A percentile compares a stretch with the other conserved stretches of the same genome.
phyloP scores from a whole-genome alignment of 2,113 vertebrate genomes.

The Chlorodrepanis virens region DNA sequence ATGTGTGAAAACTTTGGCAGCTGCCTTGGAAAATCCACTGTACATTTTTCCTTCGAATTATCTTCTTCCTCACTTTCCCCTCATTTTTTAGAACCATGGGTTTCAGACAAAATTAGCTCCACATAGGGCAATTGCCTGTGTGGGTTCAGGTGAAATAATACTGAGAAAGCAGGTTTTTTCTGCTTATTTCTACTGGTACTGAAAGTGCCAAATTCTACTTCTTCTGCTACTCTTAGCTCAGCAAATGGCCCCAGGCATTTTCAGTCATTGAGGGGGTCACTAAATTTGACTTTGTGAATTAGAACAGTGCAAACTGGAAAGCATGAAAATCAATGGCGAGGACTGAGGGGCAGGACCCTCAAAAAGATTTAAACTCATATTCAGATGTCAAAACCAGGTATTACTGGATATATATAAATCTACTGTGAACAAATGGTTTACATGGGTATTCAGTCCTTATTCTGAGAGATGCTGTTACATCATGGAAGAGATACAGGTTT shows the following conservation, averaged over 20 bases:
- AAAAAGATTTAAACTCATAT: background rate
- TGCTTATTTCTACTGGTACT: background rate
- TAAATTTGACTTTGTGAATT: background rate
- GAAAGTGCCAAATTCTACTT: background rate
- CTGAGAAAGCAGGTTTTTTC: background rate
- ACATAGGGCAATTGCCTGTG: background rate
- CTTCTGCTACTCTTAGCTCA: background rate
- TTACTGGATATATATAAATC: background rate
- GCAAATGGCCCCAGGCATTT: background rate
- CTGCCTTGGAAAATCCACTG: background rate
- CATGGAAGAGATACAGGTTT: background rate
- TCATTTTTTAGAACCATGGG: background rate
- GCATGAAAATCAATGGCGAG: background rate
- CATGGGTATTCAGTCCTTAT: background rate
- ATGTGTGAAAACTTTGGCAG: background rate
- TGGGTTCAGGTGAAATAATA: background rate
- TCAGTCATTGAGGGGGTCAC: background rate
- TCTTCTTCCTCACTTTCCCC: rapidly evolving
- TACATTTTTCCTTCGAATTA: background rate
- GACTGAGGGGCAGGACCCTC: background rate
- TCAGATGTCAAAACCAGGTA: background rate
- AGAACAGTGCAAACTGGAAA: background rate
- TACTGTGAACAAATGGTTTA: background rate
- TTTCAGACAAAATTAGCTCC: background rate
- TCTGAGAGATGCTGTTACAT: background rate